Base-by-base conservation (phyloP, 2,888 invertebrate genomes). In the Kryphioiulus occultus region DNA sequence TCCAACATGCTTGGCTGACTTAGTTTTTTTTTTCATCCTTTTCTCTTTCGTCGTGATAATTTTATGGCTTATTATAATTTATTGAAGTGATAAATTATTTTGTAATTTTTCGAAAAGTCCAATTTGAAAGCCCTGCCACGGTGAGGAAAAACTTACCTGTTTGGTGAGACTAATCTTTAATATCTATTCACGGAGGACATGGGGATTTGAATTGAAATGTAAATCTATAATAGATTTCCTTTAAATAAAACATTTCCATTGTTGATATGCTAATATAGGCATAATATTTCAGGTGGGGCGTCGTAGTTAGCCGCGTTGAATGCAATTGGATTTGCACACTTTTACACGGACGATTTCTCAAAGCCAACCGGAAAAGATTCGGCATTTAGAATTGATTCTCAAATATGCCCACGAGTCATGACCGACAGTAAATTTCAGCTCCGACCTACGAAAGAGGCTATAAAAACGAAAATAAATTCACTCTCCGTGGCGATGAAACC, bases 11-110 rank as follows among this genome's bases (percentile, higher is more conserved):
- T n/a, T 59, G 59, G 22, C 17, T 5, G 59, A 59, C 17, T 22
- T 22, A 22, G 59, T 22, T 59, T 59, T 59, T 59, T 47, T 59
- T 59, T 59, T 59, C 59, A 4, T 17, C 47, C 12, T 5, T 47
- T 10, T 47, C 47, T 47, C 22, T 59, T 59, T 22, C 59, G 59
- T 59, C 5, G 59, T 59, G 59, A 3, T 5, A 59, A 59, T 59
- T 59, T 59, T 59, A 59, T 59, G 59, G 59, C 59, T 59, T 59
- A 59, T 59, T 59, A 59, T 59, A 59, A 59, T 59, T 59, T 59
- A 59, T 59, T 59, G 59, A 59, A 59, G 59, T 59, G n/a, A 59
- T 59, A 59, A 59, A 59, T 59, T 1, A 59, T 59, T 59, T 22
- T 5, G 59, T 22, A 22, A 22, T 59, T 59, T n/a, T 22, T 22